A percentile compares a stretch with the other conserved stretches of the same genome.
phyloP scores from a whole-genome alignment of 1,140 invertebrate genomes.

The Lordiphosa mommai region DNA sequence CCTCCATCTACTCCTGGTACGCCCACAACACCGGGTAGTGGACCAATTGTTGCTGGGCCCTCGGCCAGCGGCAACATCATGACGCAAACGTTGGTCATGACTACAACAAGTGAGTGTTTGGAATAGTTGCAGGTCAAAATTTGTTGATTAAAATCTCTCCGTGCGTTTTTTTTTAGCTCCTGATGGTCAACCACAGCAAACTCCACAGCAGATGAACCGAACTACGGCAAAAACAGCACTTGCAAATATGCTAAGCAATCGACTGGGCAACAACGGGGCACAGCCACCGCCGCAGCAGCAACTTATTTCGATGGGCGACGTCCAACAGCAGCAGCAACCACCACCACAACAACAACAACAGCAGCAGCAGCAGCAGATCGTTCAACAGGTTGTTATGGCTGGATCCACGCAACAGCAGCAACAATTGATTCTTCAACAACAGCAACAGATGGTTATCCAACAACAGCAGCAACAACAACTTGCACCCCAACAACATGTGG shows the following conservation, averaged over 20 bases:
- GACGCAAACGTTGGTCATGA: constrained; percentile 80
- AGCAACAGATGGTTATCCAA: constrained; percentile 56
- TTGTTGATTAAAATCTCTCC: background rate
- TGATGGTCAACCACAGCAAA: constrained; percentile 72
- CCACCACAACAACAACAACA: constrained; percentile 77
- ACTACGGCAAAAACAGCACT: constrained; percentile 95
- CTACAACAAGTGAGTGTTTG: constrained; percentile 80
- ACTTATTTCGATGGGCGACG: constrained; percentile 75
- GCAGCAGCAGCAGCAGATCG: constrained; percentile 56
- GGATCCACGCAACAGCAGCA: constrained; percentile 53
- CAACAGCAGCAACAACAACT: constrained; percentile 39
- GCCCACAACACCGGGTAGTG: constrained; percentile 42
- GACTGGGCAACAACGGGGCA: constrained; percentile 85
- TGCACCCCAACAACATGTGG: constrained; percentile 64
- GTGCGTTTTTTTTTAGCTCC: constrained; percentile 3
- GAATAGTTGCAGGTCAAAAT: background rate
- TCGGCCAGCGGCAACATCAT: constrained; percentile 47
- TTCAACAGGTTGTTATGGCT: constrained; percentile 65
- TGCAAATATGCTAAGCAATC: constrained; percentile 95
- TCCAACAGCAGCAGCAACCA: constrained; percentile 82
- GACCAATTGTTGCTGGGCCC: constrained; percentile 16
- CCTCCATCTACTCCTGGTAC: constrained; percentile 42
- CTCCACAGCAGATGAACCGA: constrained; percentile 84
- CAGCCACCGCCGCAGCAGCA: constrained; percentile 80
- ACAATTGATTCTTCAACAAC: constrained; percentile 45